A percentile compares a stretch with the other conserved stretches of the same genome.
Evolutionary conservation across 2,888 invertebrate species (phyloP).

Genomic region (Periphyllus acericola): DNA sequence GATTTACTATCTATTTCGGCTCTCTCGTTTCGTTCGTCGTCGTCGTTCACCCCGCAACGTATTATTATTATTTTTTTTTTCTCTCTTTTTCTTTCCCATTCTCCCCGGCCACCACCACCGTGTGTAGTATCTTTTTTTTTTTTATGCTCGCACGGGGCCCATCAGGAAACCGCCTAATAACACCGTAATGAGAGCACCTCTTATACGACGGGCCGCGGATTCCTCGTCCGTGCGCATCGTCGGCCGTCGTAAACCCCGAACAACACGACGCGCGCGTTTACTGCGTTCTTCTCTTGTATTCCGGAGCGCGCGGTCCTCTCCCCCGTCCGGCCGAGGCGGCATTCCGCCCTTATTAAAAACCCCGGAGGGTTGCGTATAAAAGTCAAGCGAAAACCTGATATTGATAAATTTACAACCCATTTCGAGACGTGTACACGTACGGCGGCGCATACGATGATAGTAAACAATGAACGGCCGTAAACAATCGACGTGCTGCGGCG

Average conservation of each 20-base stretch:
- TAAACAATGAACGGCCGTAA: slow-evolving; percentile 25
- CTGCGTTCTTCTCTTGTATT: slow-evolving; percentile 20
- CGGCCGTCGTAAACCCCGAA: slow-evolving; percentile 50
- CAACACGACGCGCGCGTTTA: slow-evolving; percentile 30
- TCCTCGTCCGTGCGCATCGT: background rate
- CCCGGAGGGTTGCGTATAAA: slow-evolving; percentile 28
- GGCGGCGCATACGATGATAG: too few relatives aligned
- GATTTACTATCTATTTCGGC: slow-evolving; percentile 52
- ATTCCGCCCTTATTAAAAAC: slow-evolving; percentile 47
- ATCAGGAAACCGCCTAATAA: slow-evolving; percentile 54
- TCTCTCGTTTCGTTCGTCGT: slow-evolving; percentile 24
- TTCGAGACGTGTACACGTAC: background rate
- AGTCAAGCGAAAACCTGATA: slow-evolving; percentile 49
- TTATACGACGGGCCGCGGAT: slow-evolving; percentile 5
- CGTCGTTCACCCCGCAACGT: slow-evolving; percentile 29
- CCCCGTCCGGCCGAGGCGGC: background rate
- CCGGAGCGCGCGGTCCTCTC: background rate
- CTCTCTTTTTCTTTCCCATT: background rate
- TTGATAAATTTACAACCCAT: slow-evolving; percentile 61
- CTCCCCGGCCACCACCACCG: background rate
- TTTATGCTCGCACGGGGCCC: slow-evolving; percentile 31
- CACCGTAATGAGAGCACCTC: slow-evolving; percentile 55
- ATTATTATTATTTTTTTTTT: background rate
- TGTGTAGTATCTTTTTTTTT: slow-evolving; percentile 25
- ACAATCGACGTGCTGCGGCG: slow-evolving; percentile 17